Conservation (phyloP, 2,797 vertebrate genomes). For the Parambassis ranga region DNA sequence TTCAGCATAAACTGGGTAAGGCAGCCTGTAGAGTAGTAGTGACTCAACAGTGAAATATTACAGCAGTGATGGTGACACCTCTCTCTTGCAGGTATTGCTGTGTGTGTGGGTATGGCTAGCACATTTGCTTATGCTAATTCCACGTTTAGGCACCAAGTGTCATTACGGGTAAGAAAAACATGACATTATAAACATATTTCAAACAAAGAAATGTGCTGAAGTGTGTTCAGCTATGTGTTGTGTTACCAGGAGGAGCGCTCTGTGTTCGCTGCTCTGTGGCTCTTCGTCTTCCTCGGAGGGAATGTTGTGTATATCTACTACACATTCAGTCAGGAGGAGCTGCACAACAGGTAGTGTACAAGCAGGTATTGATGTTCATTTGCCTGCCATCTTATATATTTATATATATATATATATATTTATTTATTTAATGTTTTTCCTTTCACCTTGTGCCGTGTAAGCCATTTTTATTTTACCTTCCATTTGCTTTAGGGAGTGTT, state of each 20-base stretch:
- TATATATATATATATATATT: background rate
- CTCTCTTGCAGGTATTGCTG: slow-evolving; percentile 87
- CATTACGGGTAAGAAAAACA: slow-evolving; percentile 85
- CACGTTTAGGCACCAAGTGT: slow-evolving; percentile 92
- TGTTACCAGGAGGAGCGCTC: slow-evolving; percentile 91
- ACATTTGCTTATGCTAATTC: slow-evolving; percentile 97
- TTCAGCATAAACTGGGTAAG: slow-evolving; percentile 96
- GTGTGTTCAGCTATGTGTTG: background rate
- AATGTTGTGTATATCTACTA: slow-evolving; percentile 93
- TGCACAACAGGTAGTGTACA: slow-evolving; percentile 90
- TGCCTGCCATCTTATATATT: slow-evolving; percentile 25
- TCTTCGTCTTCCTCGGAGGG: slow-evolving; percentile 88
- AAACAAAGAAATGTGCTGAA: background rate
- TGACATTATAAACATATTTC: too few relatives aligned
- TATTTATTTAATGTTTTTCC: background rate
- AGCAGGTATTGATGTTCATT: slow-evolving; percentile 1
- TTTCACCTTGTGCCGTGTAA: slow-evolving; percentile 38
- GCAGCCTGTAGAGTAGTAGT: background rate
- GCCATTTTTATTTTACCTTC: slow-evolving; percentile 62
- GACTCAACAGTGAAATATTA: background rate
- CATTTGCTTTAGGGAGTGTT: slow-evolving; percentile 78
- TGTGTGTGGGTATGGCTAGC: slow-evolving; percentile 96
- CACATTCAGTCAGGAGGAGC: slow-evolving; percentile 91
- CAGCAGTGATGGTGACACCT: background rate
- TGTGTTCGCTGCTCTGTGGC: slow-evolving; percentile 89